A percentile compares a stretch with the other conserved stretches of the same genome.
These are phyloP conservation scores for Nasalis larvatus DNA, from an alignment of 2,113 vertebrate genomes.

Conservation along the genomic window DNA sequence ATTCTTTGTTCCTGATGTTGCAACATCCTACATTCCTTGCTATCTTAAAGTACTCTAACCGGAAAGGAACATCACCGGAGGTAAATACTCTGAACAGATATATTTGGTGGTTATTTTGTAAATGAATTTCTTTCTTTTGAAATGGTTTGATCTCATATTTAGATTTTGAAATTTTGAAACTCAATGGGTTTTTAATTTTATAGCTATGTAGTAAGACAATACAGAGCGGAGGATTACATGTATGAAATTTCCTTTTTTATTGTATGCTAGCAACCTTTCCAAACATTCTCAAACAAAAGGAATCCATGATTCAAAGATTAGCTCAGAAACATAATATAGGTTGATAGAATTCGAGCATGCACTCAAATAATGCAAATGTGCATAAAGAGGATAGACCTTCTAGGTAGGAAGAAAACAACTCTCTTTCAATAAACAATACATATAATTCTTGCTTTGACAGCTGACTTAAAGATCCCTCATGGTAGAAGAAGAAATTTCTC, in stretches of 20 bases:
- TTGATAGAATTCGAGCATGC: neutral
- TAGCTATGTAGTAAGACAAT: neutral
- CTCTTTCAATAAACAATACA: neutral
- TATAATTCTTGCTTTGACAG: neutral
- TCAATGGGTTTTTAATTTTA: neutral
- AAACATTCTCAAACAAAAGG: neutral
- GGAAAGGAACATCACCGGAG: neutral
- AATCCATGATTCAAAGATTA: neutral
- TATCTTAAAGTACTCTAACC: neutral
- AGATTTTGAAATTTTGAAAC: neutral
- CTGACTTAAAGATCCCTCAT: neutral
- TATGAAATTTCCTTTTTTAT: neutral
- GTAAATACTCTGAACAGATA: neutral
- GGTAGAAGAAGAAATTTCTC: neutral
- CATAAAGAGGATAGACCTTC: neutral
- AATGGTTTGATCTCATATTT: neutral
- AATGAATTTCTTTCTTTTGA: neutral
- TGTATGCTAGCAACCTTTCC: neutral
- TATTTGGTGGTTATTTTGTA: neutral
- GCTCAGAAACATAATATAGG: neutral
- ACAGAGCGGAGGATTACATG: neutral
- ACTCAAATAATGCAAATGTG: neutral
- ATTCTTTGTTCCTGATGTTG: constrained; percentile 29
- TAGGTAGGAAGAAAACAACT: neutral
- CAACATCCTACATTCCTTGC: neutral